phyloP scores from a whole-genome alignment of 2,888 invertebrate species.

The Thumatha senex region DNA sequence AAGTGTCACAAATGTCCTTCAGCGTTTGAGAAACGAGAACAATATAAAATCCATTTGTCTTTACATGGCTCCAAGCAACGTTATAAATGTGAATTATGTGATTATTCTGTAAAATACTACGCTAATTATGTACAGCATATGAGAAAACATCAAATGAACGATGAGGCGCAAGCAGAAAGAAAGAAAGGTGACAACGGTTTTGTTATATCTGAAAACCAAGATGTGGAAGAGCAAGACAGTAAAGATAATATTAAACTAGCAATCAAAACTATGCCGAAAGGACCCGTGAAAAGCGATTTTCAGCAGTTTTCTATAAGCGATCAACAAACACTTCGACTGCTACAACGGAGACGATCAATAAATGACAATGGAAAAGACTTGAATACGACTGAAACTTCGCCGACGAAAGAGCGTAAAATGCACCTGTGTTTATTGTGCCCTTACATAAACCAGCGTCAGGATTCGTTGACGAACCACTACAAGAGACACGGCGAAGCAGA shows the following conservation, averaged over 20 bases:
- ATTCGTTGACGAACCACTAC: slow-evolving; percentile 89
- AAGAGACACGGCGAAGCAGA: slow-evolving; percentile 86
- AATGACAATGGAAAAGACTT: slow-evolving; percentile 63
- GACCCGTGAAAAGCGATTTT: slow-evolving; percentile 69
- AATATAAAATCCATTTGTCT: slow-evolving; percentile 91
- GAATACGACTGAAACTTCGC: slow-evolving; percentile 61
- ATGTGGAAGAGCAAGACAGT: slow-evolving; percentile 53
- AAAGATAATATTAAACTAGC: slow-evolving; percentile 70
- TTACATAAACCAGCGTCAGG: slow-evolving; percentile 88
- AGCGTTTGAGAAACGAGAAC: slow-evolving; percentile 92
- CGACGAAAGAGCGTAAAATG: slow-evolving; percentile 83
- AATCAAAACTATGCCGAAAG: slow-evolving; percentile 76
- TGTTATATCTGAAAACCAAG: slow-evolving; percentile 49
- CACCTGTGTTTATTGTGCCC: slow-evolving; percentile 91
- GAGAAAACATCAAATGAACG: slow-evolving; percentile 90
- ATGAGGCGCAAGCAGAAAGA: slow-evolving; percentile 85
- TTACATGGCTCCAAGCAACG: slow-evolving; percentile 93
- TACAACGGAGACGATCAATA: slow-evolving; percentile 80
- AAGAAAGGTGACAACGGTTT: slow-evolving; percentile 62
- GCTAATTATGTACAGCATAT: slow-evolving; percentile 93
- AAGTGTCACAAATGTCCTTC: slow-evolving; percentile 94
- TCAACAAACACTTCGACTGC: slow-evolving; percentile 84
- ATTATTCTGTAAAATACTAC: slow-evolving; percentile 94
- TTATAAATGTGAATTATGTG: slow-evolving; percentile 92
- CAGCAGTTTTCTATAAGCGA: slow-evolving; percentile 84